These are phyloP conservation scores for Notothenia rossii DNA, from an alignment of 2,113 vertebrate species.

Conservation along the genomic window DNA sequence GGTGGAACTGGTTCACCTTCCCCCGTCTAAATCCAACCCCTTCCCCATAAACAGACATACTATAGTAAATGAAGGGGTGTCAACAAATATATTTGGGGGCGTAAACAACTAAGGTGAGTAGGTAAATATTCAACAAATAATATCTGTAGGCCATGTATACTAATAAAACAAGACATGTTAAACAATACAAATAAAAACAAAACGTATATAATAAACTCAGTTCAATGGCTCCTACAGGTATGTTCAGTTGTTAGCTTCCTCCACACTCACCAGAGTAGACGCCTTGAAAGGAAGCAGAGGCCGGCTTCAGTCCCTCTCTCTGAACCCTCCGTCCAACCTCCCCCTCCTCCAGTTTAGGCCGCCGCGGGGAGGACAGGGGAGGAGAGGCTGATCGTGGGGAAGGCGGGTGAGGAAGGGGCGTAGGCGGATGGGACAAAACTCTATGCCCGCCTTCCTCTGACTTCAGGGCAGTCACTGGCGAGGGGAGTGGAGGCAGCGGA, in stretches of 20 bases:
- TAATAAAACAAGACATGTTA: no score
- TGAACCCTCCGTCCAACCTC: slow-evolving; percentile 80
- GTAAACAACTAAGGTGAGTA: no score
- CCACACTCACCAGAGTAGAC: slow-evolving; percentile 88
- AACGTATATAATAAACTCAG: no score
- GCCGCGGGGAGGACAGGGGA: slow-evolving; percentile 82
- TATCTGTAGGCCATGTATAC: no score
- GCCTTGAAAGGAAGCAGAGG: slow-evolving; percentile 85
- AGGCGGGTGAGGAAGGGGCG: slow-evolving; percentile 84
- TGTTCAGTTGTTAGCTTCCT: not conserved
- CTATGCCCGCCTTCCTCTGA: slow-evolving; percentile 91
- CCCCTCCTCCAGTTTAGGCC: slow-evolving; percentile 89
- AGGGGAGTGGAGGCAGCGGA: slow-evolving; percentile 85
- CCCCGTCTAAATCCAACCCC: no score
- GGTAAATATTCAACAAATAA: no score
- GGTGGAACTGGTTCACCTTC: no score
- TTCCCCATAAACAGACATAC: no score
- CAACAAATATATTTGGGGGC: no score
- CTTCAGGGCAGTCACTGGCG: slow-evolving; percentile 89
- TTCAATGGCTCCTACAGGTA: no score
- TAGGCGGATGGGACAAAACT: slow-evolving; percentile 85
- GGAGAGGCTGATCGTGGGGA: slow-evolving; percentile 90
- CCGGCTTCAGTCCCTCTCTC: slow-evolving; percentile 84
- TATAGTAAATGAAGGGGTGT: no score
- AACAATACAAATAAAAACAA: no score